phyloP scores from a whole-genome alignment of 2,888 invertebrate genomes.

The Acanthosepion pharaonis region DNA sequence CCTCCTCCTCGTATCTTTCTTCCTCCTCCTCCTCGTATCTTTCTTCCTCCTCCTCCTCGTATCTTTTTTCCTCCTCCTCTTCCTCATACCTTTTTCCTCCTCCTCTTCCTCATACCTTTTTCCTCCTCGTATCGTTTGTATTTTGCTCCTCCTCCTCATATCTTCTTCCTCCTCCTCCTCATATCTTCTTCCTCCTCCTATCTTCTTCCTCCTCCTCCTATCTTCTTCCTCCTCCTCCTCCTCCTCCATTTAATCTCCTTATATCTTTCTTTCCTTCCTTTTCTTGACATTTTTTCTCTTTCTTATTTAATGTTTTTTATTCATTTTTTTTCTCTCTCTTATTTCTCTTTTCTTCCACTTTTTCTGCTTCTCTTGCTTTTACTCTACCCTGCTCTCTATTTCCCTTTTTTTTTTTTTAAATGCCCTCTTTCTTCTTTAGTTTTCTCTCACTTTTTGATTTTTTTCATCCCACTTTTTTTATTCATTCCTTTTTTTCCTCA shows the following conservation, averaged over 20 bases:
- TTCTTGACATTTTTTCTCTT: too few species aligned
- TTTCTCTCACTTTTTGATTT: not conserved
- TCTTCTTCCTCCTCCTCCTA: too few species aligned
- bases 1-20: too few species aligned
- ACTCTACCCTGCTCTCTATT: not conserved
- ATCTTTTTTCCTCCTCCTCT: too few species aligned
- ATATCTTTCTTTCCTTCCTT: not conserved
- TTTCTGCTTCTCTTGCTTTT: not conserved
- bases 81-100: not conserved
- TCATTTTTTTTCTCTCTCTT: not conserved
- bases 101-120: too few species aligned
- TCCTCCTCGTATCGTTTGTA: too few species aligned
- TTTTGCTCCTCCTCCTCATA: not conserved
- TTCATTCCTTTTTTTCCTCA: too few species aligned
- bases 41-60: not conserved
- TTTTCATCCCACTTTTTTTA: not conserved
- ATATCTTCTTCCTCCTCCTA: too few species aligned
- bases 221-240: not conserved
- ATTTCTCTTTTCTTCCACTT: not conserved
- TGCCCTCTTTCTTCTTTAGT: not conserved
- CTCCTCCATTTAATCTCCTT: too few species aligned
- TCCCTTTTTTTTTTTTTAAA: not conserved
- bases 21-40: not conserved
- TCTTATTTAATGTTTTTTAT: not conserved
- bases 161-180: too few species aligned